A percentile compares a stretch with the other conserved stretches of the same genome.
These are phyloP conservation scores for Nephila pilipes DNA, from an alignment of 1,140 invertebrate species.

Conservation along the genomic window DNA sequence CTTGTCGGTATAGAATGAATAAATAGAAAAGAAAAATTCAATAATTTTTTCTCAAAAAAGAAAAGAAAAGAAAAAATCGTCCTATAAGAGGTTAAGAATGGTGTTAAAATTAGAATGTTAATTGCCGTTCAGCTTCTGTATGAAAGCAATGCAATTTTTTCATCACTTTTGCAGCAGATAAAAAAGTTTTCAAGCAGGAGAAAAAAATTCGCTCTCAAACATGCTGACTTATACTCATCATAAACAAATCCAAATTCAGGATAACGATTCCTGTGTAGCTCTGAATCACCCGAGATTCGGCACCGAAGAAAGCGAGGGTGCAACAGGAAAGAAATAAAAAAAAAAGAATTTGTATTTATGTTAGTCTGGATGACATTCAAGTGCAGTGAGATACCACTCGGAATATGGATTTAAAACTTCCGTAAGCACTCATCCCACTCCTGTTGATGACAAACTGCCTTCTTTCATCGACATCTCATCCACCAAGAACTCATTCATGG, in stretches of 20 bases:
- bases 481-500: not conserved
- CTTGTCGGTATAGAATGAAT: no score
- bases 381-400: conserved; percentile 44
- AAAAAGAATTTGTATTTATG: conserved; percentile 58
- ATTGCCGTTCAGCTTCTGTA: no score
- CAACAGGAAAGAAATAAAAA: not conserved
- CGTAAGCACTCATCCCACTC: conserved; percentile 53
- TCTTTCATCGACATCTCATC: conserved; percentile 36
- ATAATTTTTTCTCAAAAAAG: no score
- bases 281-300: conserved; percentile 1
- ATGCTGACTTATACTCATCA: conserved; percentile 1
- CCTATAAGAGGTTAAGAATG: no score
- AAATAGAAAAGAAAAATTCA: no score
- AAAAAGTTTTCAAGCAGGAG: no score
- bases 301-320: not conserved
- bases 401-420: conserved; percentile 63
- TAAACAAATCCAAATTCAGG: conserved; percentile 19
- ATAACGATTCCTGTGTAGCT: not conserved
- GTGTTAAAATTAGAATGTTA: no score
- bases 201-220: not conserved
- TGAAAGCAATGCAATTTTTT: no score
- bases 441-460: conserved; percentile 46
- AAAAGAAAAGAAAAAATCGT: no score
- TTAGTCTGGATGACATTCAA: conserved; percentile 2
- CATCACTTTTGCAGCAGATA: no score